Percentiles rank a stretch among this genome's conserved stretches.
These are phyloP conservation scores for Stomatorhinus ivindoensis DNA, from an alignment of 2,113 vertebrate genomes.

Conservation along the genomic window DNA sequence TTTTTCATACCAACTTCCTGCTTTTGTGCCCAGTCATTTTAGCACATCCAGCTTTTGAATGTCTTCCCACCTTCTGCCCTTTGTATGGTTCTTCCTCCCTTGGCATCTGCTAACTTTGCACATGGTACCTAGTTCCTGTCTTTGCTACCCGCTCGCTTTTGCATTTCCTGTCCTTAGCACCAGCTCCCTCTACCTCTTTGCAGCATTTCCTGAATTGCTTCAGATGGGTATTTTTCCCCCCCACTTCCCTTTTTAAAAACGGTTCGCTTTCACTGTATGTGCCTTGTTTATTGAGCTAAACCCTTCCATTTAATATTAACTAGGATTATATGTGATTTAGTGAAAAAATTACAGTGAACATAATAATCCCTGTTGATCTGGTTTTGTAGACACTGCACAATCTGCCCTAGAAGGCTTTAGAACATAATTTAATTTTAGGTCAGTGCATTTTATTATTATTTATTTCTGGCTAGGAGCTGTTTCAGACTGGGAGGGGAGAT, in stretches of 20 bases:
- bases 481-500: neutral
- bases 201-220: slow-evolving; percentile 7
- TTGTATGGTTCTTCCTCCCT: neutral
- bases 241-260: neutral
- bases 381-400: neutral
- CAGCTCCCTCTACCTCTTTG: neutral
- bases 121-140: neutral
- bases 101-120: neutral
- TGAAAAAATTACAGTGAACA: neutral
- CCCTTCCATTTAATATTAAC: neutral
- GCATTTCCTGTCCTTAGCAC: neutral
- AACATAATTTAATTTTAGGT: neutral
- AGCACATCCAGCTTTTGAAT: neutral
- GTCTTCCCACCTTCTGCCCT: neutral
- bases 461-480: neutral
- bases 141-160: neutral
- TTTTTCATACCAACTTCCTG: neutral
- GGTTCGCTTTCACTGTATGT: neutral
- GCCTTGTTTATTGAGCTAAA: neutral
- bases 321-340: neutral
- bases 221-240: neutral
- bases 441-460: neutral
- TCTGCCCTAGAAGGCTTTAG: neutral
- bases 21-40: neutral
- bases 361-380: neutral